Percentiles rank a stretch among this genome's conserved stretches.
Evolutionary conservation across 2,113 vertebrate genomes (phyloP).

Genomic region (Phylloscopus trochilus): DNA sequence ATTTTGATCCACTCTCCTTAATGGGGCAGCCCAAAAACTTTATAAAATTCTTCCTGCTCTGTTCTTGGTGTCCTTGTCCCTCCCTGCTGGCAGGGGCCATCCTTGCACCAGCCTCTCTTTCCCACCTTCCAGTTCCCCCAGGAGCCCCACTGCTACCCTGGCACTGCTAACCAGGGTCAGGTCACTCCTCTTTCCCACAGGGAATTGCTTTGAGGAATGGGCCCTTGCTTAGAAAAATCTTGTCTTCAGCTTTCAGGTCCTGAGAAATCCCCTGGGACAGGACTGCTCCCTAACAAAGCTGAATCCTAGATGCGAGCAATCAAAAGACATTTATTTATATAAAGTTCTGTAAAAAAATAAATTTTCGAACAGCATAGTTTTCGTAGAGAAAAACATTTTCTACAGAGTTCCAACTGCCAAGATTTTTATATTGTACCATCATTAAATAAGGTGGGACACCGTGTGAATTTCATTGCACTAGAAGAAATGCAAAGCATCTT

Average conservation of each 20-base stretch:
- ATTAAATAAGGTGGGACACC: conserved; percentile 80
- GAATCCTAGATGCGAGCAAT: conserved; percentile 71
- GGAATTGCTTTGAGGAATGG: not conserved
- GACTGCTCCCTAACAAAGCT: conserved; percentile 69
- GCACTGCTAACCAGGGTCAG: not conserved
- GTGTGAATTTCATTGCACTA: conserved; percentile 80
- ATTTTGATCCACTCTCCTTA: not conserved
- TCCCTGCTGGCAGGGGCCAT: not conserved
- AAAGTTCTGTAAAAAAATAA: conserved; percentile 85
- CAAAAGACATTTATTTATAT: conserved; percentile 79
- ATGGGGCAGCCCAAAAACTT: not conserved
- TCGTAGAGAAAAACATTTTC: conserved; percentile 74
- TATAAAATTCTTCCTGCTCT: not conserved
- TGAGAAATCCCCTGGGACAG: conserved; percentile 25
- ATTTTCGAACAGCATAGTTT: conserved; percentile 76
- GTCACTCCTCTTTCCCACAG: not conserved
- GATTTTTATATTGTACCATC: conserved; percentile 75
- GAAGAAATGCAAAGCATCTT: conserved; percentile 79
- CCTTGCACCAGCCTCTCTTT: not conserved
- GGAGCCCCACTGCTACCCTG: not conserved
- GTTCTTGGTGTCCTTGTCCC: not conserved
- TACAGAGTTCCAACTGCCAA: conserved; percentile 71
- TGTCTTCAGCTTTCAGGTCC: not conserved
- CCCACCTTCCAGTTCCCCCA: not conserved
- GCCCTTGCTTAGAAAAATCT: not conserved